Base-by-base conservation (phyloP, 2,113 vertebrate genomes). In the Lanius ludovicianus region DNA sequence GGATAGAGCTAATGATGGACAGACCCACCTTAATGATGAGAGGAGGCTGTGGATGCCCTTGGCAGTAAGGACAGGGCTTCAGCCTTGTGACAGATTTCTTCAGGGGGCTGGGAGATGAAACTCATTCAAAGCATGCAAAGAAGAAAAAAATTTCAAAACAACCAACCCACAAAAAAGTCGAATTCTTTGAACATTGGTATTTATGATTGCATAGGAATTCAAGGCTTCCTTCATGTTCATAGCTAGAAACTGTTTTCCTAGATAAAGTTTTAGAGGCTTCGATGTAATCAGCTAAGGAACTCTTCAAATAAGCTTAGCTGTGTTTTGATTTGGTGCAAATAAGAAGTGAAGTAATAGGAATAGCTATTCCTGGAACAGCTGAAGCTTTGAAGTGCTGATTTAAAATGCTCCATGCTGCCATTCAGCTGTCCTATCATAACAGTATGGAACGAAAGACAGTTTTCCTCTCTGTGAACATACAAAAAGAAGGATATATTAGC, bases 301-400 rank as follows among this genome's bases (percentile, higher is more conserved):
- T 91, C 91, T 96, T 95, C 91, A 95, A 95, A 95, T 85, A 96
- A 89, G 30, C n/a, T 86, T 64, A 90, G 76, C 33, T 0, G 1
- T 84, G 83, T 92, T 91, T 94, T 95, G 93, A 96, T 93, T 96
- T 96, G 50, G 86, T 86, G 92, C 90, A 93, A 95, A 86, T 85
- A 85, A 96, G 78, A 84, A 83, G 55, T 55, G 71, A 96, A 79
- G 74, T 83, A 92, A 95, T 78, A 95, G 73, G 78, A 96, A 89
- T 71, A 96, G 91, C 89, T 96, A 87, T 95, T 95, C 78, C 69
- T 91, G 84, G 78, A 95, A 86, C 50, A 96, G 86, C 74, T 87
- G 65, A 73, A 73, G 85, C 96, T 97, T 97, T 96, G 96, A 96
- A 96, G 87, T 95, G 74, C 80, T 95, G 89, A 97, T 96, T 93